These are phyloP conservation scores for Anolis apletophallus DNA, from an alignment of 2,797 vertebrate species.

Conservation along the genomic window DNA sequence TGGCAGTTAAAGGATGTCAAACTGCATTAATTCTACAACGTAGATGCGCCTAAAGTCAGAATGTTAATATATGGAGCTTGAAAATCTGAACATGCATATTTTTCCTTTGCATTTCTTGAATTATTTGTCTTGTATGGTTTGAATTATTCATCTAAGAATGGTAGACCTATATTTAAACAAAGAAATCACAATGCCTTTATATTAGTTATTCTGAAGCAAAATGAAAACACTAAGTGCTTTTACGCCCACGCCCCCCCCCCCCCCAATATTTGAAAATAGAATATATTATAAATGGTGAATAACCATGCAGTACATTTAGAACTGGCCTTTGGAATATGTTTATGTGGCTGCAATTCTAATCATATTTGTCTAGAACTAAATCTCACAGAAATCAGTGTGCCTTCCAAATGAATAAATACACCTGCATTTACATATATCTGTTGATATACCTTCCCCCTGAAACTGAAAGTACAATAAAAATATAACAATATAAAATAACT, in stretches of 20 bases:
- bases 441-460: neutral
- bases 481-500: slow-evolving; percentile 42
- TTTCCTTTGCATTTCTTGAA: neutral
- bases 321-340: neutral
- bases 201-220: slow-evolving; percentile 3
- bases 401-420: neutral
- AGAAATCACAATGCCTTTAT: neutral
- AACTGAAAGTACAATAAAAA: neutral
- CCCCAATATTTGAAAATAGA: neutral
- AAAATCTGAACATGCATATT: neutral
- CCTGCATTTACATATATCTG: neutral
- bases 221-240: neutral
- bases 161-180: neutral
- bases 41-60: neutral
- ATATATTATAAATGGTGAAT: neutral
- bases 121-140: neutral
- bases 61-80: neutral
- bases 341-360: neutral
- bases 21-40: too few species aligned
- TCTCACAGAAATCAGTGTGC: neutral
- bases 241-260: too few species aligned
- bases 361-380: neutral
- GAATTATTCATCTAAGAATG: neutral
- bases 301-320: neutral
- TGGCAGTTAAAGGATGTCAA: too few species aligned